Evolutionary conservation across 2,888 invertebrate genomes (phyloP), one percentile per base, ranked within the genome.

Genomic region (Halocaridina rubra): DNA sequence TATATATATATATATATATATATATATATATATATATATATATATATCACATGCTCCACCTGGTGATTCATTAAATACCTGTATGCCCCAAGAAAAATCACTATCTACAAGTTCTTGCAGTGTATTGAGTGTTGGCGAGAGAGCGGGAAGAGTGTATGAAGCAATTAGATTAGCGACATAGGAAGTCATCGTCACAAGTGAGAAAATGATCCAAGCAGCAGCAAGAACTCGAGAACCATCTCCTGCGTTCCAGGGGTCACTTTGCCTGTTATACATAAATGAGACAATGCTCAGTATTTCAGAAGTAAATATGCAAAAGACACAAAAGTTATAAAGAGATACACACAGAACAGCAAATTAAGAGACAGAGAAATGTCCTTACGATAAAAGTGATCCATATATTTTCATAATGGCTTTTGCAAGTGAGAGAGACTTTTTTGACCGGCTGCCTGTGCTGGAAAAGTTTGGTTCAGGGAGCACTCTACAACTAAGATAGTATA

Each of bases 161-260:
- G 87, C 87, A 4, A 81, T 85, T 19, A 87, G 33, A 72, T 67
- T 85, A 32, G 84, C 84, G 27, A 87, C 85, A 75, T 87, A 87
- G 27, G 39, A 69, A 13, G 39, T 79, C 32, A 85, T 59, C 1
- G 77, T 53, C 79, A 87, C 87, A 32, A 85, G 30, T 24, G 78
- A 71, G 69, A 69, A 74, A 8, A 87, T 19, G 7, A 85, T 32
- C 85, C 85, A 87, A n/a, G 67, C n/a, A 5, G 72, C 81, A 5
- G 75, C 33, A 24, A 81, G 71, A 2, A 84, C 30, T 5, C 79
- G 78, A 2, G 84, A 71, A 3, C 46, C 59, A 3, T 33, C 22
- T 0, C 5, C 22, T 0, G 30, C 22, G 7, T 5, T 24, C 84
- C 84, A 84, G 2, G n/a, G 5, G n/a, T 22, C 57, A 4, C 78